Percentiles rank a stretch among this genome's conserved stretches.
phyloP scores from a whole-genome alignment of 2,113 vertebrate species.

The Triplophysa dalaica region DNA sequence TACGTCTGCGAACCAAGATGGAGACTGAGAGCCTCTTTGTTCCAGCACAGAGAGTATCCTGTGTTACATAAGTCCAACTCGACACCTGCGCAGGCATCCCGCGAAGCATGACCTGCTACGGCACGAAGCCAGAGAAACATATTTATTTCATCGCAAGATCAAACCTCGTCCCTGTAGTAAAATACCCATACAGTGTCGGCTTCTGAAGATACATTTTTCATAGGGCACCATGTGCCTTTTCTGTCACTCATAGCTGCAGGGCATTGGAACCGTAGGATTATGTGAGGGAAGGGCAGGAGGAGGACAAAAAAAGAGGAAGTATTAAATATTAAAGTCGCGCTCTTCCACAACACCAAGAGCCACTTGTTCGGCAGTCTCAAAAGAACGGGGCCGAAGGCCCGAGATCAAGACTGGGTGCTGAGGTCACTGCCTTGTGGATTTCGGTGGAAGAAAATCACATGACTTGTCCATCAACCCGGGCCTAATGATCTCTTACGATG shows the following conservation, averaged over 20 bases:
- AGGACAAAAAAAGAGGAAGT: conserved; percentile 39
- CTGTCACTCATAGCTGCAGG: conserved; percentile 59
- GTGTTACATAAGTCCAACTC: conserved; percentile 41
- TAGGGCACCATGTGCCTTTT: conserved; percentile 45
- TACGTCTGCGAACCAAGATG: neutral
- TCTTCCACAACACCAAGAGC: conserved; percentile 55
- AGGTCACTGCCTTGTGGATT: conserved; percentile 48
- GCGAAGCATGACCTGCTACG: neutral
- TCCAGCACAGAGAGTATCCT: neutral
- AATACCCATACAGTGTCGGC: conserved; percentile 57
- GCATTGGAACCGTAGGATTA: conserved; percentile 51
- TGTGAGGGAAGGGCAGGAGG: conserved; percentile 43
- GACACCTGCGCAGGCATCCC: conserved; percentile 29
- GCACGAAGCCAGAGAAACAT: conserved; percentile 36
- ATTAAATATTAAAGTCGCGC: conserved; percentile 63
- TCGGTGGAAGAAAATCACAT: conserved; percentile 17
- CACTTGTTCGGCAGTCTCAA: conserved; percentile 53
- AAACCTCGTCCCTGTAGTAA: conserved; percentile 43
- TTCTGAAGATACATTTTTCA: conserved; percentile 62
- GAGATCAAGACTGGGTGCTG: conserved; percentile 35
- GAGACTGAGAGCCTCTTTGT: conserved; percentile 18
- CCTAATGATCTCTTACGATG: conserved; percentile 45
- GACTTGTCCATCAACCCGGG: conserved; percentile 28
- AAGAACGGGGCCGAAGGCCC: conserved; percentile 41
- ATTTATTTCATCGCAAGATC: conserved; percentile 52